Base-by-base conservation (phyloP, 2,113 vertebrate genomes). In the Vulpes ferrilata region DNA sequence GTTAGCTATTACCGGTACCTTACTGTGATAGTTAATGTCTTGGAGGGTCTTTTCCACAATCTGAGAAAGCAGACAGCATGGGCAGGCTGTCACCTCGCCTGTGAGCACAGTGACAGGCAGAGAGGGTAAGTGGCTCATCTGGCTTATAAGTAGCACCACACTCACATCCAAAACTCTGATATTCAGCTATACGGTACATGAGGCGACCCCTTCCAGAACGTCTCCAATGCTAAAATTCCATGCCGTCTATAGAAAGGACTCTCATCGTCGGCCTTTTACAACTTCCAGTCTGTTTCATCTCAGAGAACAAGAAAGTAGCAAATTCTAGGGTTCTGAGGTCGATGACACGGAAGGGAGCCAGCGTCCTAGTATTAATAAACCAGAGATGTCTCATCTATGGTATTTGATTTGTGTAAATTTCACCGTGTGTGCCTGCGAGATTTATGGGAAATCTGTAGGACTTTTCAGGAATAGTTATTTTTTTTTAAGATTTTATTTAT, bases 161-260 rank as follows among this genome's bases (percentile, higher is more conserved):
- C 38, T 65, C 38, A 67, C 51, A 60, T 69, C 88, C 79, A n/a
- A 82, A 82, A 92, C 55, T 88, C 32, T 16, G 62, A 80, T 80
- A 82, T 23, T 76, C 23, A 91, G 30, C 43, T 17, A 87, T 23
- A 22, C 27, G 38, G 11, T 59, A 17, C 57, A 25, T 23, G 32
- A 30, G 10, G 17, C 35, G 82, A 67, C 23, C 51, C n/a, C 32
- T 78, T 96, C 35, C 80, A 79, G 71, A 93, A 22, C 30, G 30
- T 83, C 90, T 83, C 35, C 32, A 64, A 51, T 16, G 88, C 43
- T 90, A 69, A 71, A 84, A n/a, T 48, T 76, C 51, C 89, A 3
- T 60, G 55, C 13, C 65, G 57, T 88, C 88, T 86, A 60, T 25
- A 86, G 83, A 78, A 95, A 82, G 38, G 79, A 93, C 11, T 88